Evolutionary conservation across 35 echinoderm and acorn worm species (phyloP).

Genomic region (Strongylocentrotus purpuratus): DNA sequence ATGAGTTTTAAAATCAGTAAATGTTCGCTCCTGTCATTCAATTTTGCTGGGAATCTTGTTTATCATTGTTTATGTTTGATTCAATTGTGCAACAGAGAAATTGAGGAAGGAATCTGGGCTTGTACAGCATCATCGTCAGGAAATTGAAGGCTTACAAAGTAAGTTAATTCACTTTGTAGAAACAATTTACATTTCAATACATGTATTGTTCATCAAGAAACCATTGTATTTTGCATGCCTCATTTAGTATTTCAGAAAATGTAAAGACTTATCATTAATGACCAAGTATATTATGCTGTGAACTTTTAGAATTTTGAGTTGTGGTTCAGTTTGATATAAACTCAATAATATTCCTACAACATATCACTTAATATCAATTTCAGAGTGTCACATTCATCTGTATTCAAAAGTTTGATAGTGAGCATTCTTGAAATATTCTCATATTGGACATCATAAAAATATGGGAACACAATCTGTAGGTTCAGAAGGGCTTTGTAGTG

Average conservation of each 20-base stretch:
- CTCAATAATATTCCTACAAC: too few species aligned
- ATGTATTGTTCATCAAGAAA: not conserved
- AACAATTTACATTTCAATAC: not conserved
- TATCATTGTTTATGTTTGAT: too few species aligned
- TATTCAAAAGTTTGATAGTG: not conserved
- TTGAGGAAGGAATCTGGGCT: constrained; percentile 12
- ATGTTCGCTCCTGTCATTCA: too few species aligned
- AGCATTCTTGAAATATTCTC: not conserved
- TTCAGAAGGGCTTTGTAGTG: not conserved
- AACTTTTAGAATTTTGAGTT: too few species aligned
- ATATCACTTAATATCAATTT: not conserved
- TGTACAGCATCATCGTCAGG: not conserved
- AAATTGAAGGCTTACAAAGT: constrained; percentile 21
- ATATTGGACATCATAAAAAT: not conserved
- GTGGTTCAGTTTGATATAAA: too few species aligned
- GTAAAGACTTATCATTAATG: too few species aligned
- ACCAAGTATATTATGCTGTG: too few species aligned
- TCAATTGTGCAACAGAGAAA: not conserved
- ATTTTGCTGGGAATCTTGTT: too few species aligned
- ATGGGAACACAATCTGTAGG: not conserved
- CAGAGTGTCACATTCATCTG: not conserved
- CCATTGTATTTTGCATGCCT: too few species aligned
- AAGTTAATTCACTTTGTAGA: not conserved
- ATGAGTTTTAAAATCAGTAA: too few species aligned
- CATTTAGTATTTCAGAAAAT: too few species aligned